Evolutionary conservation across 2,797 vertebrate genomes (phyloP), one percentile per base, ranked within the genome.

Genomic region (Diplodus sargus): DNA sequence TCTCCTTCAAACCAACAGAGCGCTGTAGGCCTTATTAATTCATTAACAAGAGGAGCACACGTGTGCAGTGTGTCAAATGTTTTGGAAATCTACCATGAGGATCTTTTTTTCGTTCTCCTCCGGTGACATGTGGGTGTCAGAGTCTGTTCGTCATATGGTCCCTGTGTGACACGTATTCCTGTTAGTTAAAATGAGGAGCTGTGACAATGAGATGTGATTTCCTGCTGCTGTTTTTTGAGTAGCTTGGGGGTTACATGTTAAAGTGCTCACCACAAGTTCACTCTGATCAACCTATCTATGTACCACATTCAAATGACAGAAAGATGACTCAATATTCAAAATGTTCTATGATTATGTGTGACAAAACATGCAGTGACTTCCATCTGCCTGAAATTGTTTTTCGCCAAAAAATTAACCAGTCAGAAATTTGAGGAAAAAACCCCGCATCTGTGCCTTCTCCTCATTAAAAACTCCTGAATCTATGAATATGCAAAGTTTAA

Each of bases 1-100:
- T 86, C 81, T 86, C 67, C 71, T 84, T 86, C 75, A 87, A 78
- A 81, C 73, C 73, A 78, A 47, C 70, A 79, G 11, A 66, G 57
- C 28, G 42, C 83, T 82, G 34, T 52, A 59, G 73, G 76, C 74
- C 49, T 53, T 76, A 74, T 80, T 87, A 72, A 78, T 81, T 83
- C 75, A 89, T 82, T 81, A 86, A 85, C 65, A 76, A 83, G 74
- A 76, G 67, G 28, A 43, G 63, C 62, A 67, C 74, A 73, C 75
- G 79, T 84, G 79, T 74, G 64, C 56, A 17, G 56, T 39, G 42
- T 83, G 74, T 76, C 83, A 79, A 79, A 81, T 73, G 60, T 73
- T 69, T 73, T 57, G 42, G 43, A 79, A 79, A 69, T 69, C 43
- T 18, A 71, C 30, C 42, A 3, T 12, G 3, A 64, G 10, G 4